These are phyloP conservation scores for Leucoma salicis DNA, from an alignment of 2,888 invertebrate species.

Conservation along the genomic window DNA sequence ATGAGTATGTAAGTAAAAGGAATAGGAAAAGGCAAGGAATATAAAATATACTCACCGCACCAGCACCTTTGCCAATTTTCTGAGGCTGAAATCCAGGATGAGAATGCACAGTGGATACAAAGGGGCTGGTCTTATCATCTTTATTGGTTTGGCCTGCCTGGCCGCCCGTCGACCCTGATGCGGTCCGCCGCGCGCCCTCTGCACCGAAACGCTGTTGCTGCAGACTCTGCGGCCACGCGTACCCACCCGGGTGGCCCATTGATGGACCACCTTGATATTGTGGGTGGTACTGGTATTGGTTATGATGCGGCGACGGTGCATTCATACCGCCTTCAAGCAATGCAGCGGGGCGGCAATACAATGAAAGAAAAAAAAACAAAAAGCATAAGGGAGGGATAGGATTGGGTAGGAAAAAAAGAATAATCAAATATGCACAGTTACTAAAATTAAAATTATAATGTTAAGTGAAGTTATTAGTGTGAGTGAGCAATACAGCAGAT, in stretches of 20 bases:
- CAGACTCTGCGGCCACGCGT: conserved; percentile 48
- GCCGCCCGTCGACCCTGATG: conserved; percentile 40
- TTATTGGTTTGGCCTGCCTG: conserved; percentile 56
- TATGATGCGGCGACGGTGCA: conserved; percentile 80
- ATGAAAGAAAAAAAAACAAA: conserved; percentile 79
- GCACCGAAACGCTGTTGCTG: conserved; percentile 78
- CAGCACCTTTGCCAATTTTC: conserved; percentile 91
- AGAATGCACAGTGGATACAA: conserved; percentile 93
- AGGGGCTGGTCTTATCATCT: conserved; percentile 90
- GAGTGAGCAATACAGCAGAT: conserved; percentile 57
- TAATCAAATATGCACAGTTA: conserved; percentile 53
- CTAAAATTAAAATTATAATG: conserved; percentile 39
- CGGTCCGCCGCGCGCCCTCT: conserved; percentile 70
- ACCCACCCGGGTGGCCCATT: conserved; percentile 55
- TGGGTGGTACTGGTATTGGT: conserved; percentile 80
- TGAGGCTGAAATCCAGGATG: conserved; percentile 97
- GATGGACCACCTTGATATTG: conserved; percentile 72
- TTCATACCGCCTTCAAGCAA: conserved; percentile 82
- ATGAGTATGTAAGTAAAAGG: too few species aligned
- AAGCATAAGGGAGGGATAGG: conserved; percentile 77
- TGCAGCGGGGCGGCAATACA: conserved; percentile 79
- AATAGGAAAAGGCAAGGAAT: too few species aligned
- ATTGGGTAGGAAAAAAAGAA: conserved; percentile 56
- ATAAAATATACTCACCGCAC: conserved; percentile 81
- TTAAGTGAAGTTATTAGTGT: conserved; percentile 54